Conservation (phyloP, 2,797 vertebrate genomes). For the Sebastes vulpes region DNA sequence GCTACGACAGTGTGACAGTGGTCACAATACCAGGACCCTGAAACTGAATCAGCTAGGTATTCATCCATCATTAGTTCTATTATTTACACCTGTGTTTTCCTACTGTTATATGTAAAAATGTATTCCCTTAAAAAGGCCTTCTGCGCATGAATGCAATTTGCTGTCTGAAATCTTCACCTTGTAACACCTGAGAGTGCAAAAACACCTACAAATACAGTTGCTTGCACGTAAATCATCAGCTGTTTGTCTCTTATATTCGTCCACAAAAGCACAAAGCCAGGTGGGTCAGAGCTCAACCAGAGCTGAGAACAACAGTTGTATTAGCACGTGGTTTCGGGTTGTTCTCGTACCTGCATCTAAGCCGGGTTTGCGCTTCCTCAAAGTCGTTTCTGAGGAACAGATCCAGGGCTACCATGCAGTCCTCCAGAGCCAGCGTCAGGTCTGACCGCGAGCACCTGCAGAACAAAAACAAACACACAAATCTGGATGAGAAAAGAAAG, state of each 20-base stretch:
- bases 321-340: not conserved
- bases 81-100: too few relatives aligned
- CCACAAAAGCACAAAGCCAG: constrained; percentile 3
- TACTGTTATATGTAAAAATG: not conserved
- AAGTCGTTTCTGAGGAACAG: constrained; percentile 97
- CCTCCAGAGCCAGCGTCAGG: constrained; percentile 91
- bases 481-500: constrained; percentile 6
- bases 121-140: not conserved
- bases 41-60: too few relatives aligned
- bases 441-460: constrained; percentile 89
- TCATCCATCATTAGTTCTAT: too few relatives aligned
- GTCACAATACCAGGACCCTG: too few relatives aligned
- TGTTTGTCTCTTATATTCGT: not conserved
- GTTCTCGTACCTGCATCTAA: constrained; percentile 89
- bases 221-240: not conserved
- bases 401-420: constrained; percentile 95
- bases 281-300: not conserved
- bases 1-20: too few relatives aligned
- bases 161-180: not conserved
- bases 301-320: not conserved
- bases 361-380: constrained; percentile 91
- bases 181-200: not conserved
- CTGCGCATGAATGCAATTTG: not conserved
- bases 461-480: constrained; percentile 45
- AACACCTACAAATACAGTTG: not conserved